phyloP scores from a whole-genome alignment of 2,888 invertebrate species.

The Chalcis sispes region DNA sequence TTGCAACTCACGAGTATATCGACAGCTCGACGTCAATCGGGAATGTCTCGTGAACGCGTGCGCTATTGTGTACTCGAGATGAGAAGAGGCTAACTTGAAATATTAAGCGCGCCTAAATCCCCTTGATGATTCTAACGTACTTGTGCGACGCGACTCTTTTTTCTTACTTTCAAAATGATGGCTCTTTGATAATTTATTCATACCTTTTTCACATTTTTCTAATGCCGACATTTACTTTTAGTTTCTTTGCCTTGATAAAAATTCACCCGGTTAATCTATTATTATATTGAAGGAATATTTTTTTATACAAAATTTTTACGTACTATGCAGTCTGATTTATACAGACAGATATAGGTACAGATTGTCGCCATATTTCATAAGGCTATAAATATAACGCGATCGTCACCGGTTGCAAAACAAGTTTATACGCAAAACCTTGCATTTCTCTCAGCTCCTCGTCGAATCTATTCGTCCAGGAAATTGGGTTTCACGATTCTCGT shows the following conservation, averaged over 20 bases:
- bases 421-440: not conserved
- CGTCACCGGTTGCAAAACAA: not conserved
- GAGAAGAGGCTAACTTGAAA: slow-evolving; percentile 15
- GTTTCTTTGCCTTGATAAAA: too few relatives aligned
- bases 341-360: too few relatives aligned
- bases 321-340: too few relatives aligned
- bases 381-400: not conserved
- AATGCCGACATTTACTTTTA: too few relatives aligned
- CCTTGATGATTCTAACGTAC: slow-evolving; percentile 9
- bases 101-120: slow-evolving; percentile 9
- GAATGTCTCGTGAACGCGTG: not conserved
- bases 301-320: too few relatives aligned
- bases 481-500: slow-evolving; percentile 70
- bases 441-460: not conserved
- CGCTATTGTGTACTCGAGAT: not conserved
- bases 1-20: not conserved
- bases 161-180: not conserved
- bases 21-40: slow-evolving; percentile 18
- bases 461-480: slow-evolving; percentile 64
- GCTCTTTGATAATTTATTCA: not conserved
- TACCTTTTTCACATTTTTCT: not conserved
- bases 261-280: too few relatives aligned
- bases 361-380: too few relatives aligned
- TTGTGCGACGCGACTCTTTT: not conserved
- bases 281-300: too few relatives aligned